Evolutionary conservation across 2,113 vertebrate genomes (phyloP).

Genomic region (Oreamnos americanus): DNA sequence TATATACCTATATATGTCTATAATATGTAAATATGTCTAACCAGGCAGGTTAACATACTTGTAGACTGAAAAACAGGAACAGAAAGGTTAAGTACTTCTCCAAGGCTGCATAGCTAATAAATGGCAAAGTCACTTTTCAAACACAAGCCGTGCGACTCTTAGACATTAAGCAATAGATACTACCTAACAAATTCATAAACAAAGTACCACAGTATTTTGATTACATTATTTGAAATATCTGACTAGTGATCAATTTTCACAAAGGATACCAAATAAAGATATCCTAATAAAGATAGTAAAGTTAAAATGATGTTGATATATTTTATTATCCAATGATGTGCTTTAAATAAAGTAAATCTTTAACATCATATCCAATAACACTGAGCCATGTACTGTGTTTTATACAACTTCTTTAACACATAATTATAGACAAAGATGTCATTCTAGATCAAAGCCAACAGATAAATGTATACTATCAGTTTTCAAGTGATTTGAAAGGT

Average conservation of each 20-base stretch:
- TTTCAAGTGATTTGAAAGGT: not conserved
- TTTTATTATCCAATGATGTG: not conserved
- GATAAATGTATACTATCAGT: not conserved
- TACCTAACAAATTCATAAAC: not conserved
- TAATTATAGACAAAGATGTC: conserved; percentile 19
- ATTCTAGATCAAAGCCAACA: not conserved
- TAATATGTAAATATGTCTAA: conserved; percentile 5
- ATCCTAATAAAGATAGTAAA: not conserved
- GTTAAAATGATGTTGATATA: not conserved
- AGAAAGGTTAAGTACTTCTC: conserved; percentile 29
- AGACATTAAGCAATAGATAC: not conserved
- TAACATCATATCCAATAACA: conserved; percentile 18
- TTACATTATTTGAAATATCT: conserved; percentile 30
- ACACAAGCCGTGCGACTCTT: not conserved
- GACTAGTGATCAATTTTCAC: not conserved
- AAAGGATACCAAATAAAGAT: not conserved
- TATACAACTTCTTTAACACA: not conserved
- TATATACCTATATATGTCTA: not conserved
- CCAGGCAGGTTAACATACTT: conserved; percentile 2
- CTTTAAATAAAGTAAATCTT: conserved; percentile 17
- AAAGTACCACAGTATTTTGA: not conserved
- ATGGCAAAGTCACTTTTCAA: conserved; percentile 36
- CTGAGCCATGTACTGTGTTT: not conserved
- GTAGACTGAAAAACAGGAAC: conserved; percentile 14
- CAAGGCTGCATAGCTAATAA: conserved; percentile 39